Evolutionary conservation across 2,888 invertebrate genomes (phyloP), one percentile per base, ranked within the genome.

Genomic region (Polia nebulosa): DNA sequence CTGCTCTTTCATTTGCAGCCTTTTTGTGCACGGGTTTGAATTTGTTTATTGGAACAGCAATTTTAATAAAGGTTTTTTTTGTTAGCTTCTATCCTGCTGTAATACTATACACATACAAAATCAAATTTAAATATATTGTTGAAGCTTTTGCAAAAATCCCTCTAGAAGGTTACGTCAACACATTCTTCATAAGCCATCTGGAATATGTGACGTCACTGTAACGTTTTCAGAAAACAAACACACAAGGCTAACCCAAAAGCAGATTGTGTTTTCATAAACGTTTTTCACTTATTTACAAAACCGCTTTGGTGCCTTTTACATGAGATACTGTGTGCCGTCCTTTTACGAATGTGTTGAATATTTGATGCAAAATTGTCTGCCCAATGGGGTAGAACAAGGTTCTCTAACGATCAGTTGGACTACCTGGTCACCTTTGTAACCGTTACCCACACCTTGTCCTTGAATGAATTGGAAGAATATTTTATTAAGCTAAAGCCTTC

Each of bases 291-390:
- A 85, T 84, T 83, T 77, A 80, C 67, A 63, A 82, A 81, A 80
- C 73, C 80, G 75, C 78, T 71, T 73, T 69, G 60, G 71, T 76
- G 63, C 78, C 76, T 78, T 78, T 81, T 72, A 79, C 76, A 82
- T 83, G 73, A 80, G 75, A 67, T 75, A 79, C 70, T 47, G 39
- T 68, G 61, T 72, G n/a, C 64, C 52, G 76, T 68, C 78, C 72
- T 83, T 80, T 80, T 69, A 72, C 79, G 74, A 71, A 80, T 80
- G 73, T 72, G 68, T 68, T 86, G 80, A 86, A 87, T 87, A 85
- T 87, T 84, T 85, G 72, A 87, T 84, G 74, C 68, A 64, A 73
- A 79, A 81, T 83, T 79, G 70, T 80, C 57, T 76, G 59, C 51
- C 73, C 76, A 72, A 78, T 84, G 67, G 75, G 65, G 73, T 71